Base-by-base conservation (phyloP, 1,140 invertebrate genomes). In the Apis laboriosa region DNA sequence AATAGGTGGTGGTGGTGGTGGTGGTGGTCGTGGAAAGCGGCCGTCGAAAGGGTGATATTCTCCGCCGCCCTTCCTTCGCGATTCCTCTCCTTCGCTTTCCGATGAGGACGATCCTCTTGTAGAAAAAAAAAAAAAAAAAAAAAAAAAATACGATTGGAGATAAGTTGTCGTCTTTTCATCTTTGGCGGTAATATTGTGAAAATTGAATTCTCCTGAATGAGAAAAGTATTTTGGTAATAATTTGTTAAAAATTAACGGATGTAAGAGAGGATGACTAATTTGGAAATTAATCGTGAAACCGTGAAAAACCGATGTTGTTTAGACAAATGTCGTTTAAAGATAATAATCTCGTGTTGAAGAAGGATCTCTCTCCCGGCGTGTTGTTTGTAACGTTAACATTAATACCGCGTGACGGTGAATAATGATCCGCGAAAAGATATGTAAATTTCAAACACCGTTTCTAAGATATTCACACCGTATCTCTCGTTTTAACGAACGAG, bases 11-110 rank as follows among this genome's bases (percentile, higher is more conserved):
- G 28, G 28, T 34, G 2, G 34, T 4, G 2, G 34, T 7, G 0
- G 34, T 7, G 80, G 84, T 67, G 74, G 77, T 78, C 72, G 88
- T 92, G 92, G 86, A 92, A 92, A 71, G 90, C 90, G 90, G 90
- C 90, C 24, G 24, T 24, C 90, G 92, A 92, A 93, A 92, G 92
- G 92, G 92, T 92, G 90, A 90, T 7, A 43, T 43, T 84, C 88
- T 76, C 89, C 85, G 86, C 86, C 84, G 64, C 76, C 80, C 58
- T 80, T 86, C 84, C 34, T 43, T 64, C 43, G n/a, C 68, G 49
- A 86, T 67, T 84, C 72, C 81, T 86, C 89, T 43, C 34, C 90
- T 90, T 71, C 77, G 77, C 24, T 70, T 80, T 68, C 71, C 72
- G 63, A 77, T 67, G 43, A 75, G 2, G 34, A 43, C 34, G 34